Base-by-base conservation (phyloP, 2,113 vertebrate species). In the Sarotherodon lohbergeri region DNA sequence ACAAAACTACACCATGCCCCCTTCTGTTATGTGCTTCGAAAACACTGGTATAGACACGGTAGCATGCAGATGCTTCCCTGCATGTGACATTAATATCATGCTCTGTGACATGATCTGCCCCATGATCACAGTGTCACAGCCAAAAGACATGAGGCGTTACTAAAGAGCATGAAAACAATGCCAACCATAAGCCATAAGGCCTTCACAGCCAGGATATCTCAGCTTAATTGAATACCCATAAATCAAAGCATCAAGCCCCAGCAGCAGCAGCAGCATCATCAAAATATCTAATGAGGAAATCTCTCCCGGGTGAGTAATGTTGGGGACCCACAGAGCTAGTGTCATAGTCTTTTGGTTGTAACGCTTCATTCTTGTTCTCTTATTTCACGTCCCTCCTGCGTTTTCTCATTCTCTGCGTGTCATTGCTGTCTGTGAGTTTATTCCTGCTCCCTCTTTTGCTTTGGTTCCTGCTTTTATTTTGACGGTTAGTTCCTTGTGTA, bases 1-100 rank as follows among this genome's bases (percentile, higher is more conserved):
- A 78, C 90, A 92, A 89, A 94, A 92, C 84, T 16, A 22, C 6
- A 14, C 39, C 32, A 57, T 80, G 66, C 52, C 66, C 36, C 84
- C 56, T 24, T 34, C 56, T 48, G 22, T 12, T 83, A 24, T 3
- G 79, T 48, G 34, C 54, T 46, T 66, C 2, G 48, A 13, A 39
- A 81, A 76, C 39, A 81, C 36, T 22, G n/a, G 46, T 55, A 16
- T 5, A 52, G 16, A 5, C 9, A 52, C 17, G 9, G 10, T 43
- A 19, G 27, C 11, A 73, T 43, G 29, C 8, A 81, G 29, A 86
- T 59, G 8, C n/a, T 9, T 54, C 34, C 27, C 34, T 52, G 55
- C 48, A 52, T 78, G 27, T 55, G 19, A 48, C 68, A 79, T 39
- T 50, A 54, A 19, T 24, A 13, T 63, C 57, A 50, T 50, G 61